A percentile compares a stretch with the other conserved stretches of the same genome.
Evolutionary conservation across 2,888 invertebrate species (phyloP).

Genomic region (Athalia circularis): DNA sequence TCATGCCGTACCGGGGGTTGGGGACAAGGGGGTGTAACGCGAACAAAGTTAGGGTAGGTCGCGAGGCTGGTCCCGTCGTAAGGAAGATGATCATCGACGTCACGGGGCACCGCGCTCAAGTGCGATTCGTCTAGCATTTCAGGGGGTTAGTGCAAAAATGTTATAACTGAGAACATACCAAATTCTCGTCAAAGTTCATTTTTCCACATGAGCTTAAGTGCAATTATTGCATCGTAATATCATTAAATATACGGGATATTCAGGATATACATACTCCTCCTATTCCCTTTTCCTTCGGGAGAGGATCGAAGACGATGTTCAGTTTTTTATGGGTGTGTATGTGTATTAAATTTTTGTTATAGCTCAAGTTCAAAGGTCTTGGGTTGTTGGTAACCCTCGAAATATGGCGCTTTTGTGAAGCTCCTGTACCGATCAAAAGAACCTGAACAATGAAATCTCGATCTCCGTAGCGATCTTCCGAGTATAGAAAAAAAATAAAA

Average conservation of each 20-base stretch:
- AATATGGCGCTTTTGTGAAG: conserved; percentile 30
- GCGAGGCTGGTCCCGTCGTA: conserved; percentile 23
- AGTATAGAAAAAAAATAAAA: conserved; percentile 37
- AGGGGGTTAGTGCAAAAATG: neutral
- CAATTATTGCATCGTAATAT: too few relatives aligned
- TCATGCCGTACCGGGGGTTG: conserved; percentile 36
- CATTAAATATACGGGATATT: too few relatives aligned
- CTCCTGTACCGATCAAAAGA: conserved; percentile 15
- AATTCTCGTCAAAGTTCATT: too few relatives aligned
- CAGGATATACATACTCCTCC: too few relatives aligned
- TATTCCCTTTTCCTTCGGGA: too few relatives aligned
- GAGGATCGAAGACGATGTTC: too few relatives aligned
- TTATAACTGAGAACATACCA: too few relatives aligned
- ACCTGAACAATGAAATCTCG: conserved; percentile 30
- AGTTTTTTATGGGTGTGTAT: neutral
- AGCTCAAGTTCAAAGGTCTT: neutral
- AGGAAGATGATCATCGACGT: conserved; percentile 29
- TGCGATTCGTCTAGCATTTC: neutral
- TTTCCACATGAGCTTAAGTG: too few relatives aligned
- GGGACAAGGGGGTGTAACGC: conserved; percentile 48
- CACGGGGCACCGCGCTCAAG: conserved; percentile 9
- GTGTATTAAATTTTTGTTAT: conserved; percentile 20
- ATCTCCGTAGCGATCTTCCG: conserved; percentile 32
- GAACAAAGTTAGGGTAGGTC: conserved; percentile 44
- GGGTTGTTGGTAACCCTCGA: conserved; percentile 16